These are phyloP conservation scores for Mechanitis mazaeus DNA, from an alignment of 2,888 invertebrate genomes.

Conservation along the genomic window DNA sequence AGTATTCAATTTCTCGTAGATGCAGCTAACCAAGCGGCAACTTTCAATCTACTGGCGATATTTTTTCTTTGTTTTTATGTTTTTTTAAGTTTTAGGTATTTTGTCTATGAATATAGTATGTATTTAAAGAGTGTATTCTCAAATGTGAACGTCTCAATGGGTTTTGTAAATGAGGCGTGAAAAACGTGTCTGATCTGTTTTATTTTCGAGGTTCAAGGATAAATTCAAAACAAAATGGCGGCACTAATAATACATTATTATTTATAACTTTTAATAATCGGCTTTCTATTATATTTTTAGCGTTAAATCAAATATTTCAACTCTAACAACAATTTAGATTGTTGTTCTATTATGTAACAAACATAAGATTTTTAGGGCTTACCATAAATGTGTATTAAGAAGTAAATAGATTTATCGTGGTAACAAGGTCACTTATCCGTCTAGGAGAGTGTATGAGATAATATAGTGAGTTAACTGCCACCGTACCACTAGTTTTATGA, in stretches of 20 bases:
- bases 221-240: too few species aligned
- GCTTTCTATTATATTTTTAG: too few species aligned
- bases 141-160: neutral
- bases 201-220: too few species aligned
- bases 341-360: too few species aligned
- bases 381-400: too few species aligned
- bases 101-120: neutral
- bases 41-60: conserved; percentile 30
- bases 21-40: conserved; percentile 24
- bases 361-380: too few species aligned
- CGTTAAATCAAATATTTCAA: too few species aligned
- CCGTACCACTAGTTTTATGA: conserved; percentile 24
- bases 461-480: conserved; percentile 22
- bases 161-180: neutral
- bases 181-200: too few species aligned
- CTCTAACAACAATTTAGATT: too few species aligned
- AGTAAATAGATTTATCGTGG: too few species aligned
- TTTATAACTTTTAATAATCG: too few species aligned
- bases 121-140: neutral
- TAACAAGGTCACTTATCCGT: conserved; percentile 7
- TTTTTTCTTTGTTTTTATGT: conserved; percentile 12
- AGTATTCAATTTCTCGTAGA: conserved; percentile 20
- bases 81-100: neutral
- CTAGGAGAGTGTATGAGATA: conserved; percentile 24
- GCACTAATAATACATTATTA: too few species aligned